A percentile compares a stretch with the other conserved stretches of the same genome.
Evolutionary conservation across 2,888 invertebrate species (phyloP).

Genomic region (Sinodicranocentrus sp.): DNA sequence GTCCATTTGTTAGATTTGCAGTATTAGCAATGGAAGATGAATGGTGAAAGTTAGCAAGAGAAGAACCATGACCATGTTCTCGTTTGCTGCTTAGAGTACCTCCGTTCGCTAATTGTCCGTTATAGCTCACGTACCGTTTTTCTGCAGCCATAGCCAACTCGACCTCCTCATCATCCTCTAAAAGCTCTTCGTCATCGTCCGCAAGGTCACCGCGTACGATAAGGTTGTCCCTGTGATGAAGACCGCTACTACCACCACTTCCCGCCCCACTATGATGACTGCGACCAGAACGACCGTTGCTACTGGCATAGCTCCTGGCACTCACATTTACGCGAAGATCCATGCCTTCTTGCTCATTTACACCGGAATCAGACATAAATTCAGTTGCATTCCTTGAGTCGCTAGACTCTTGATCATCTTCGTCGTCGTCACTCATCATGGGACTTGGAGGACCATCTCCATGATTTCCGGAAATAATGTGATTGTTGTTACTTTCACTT

Average conservation of each 20-base stretch:
- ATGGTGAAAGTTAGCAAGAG: constrained; percentile 63
- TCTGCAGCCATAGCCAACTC: constrained; percentile 54
- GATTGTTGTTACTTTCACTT: constrained; percentile 75
- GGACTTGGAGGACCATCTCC: constrained; percentile 70
- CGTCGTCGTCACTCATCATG: constrained; percentile 72
- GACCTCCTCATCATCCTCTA: constrained; percentile 65
- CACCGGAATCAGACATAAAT: constrained; percentile 72
- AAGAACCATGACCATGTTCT: constrained; percentile 41
- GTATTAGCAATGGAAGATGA: constrained; percentile 49
- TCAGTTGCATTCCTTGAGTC: constrained; percentile 71
- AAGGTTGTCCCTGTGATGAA: constrained; percentile 42
- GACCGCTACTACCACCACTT: constrained; percentile 26
- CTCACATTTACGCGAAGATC: constrained; percentile 74
- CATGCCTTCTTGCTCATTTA: constrained; percentile 76
- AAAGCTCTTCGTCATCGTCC: constrained; percentile 67
- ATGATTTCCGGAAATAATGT: constrained; percentile 69
- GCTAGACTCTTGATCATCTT: constrained; percentile 70
- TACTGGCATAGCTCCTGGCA: constrained; percentile 56
- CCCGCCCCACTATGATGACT: constrained; percentile 52
- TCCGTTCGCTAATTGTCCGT: constrained; percentile 59
- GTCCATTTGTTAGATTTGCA: constrained; percentile 42
- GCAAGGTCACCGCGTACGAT: constrained; percentile 51
- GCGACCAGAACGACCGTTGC: constrained; percentile 56
- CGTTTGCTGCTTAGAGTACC: constrained; percentile 30
- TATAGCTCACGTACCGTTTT: constrained; percentile 43